Conservation (phyloP, 2,888 invertebrate species). For the Tricholauxania praeusta region DNA sequence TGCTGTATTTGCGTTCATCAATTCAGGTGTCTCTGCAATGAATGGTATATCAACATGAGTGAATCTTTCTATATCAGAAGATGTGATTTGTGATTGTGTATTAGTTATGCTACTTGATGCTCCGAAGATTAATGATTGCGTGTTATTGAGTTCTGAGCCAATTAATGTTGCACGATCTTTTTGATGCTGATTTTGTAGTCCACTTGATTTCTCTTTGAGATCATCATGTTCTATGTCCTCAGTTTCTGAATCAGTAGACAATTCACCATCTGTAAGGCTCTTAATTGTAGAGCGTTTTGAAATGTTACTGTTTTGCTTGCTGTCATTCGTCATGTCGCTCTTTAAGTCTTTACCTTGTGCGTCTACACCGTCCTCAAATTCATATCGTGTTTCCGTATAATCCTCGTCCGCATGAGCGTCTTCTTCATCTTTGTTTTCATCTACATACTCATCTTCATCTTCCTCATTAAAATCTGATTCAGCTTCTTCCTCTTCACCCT, state of each 20-base stretch:
- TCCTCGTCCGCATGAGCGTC: slow-evolving; percentile 59
- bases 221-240: neutral
- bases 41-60: neutral
- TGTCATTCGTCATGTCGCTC: neutral
- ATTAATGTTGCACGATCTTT: no score
- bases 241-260: neutral
- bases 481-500: slow-evolving; percentile 54
- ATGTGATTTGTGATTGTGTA: slow-evolving; percentile 1
- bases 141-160: no score
- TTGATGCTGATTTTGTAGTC: no score
- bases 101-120: slow-evolving; percentile 22
- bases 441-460: slow-evolving; percentile 50
- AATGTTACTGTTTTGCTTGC: neutral
- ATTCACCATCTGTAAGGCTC: neutral
- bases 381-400: slow-evolving; percentile 51
- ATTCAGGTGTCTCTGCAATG: slow-evolving; percentile 12
- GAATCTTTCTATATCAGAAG: neutral
- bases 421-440: slow-evolving; percentile 55
- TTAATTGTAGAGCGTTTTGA: neutral
- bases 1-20: neutral
- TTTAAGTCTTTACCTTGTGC: slow-evolving; percentile 8
- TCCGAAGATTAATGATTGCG: neutral
- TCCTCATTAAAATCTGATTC: slow-evolving; percentile 51
- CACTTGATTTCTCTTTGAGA: neutral
- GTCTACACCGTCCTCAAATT: slow-evolving; percentile 35